Evolutionary conservation across 2,888 invertebrate species (phyloP), one percentile per base, ranked within the genome.

Genomic region (Chrysina gloriosa): DNA sequence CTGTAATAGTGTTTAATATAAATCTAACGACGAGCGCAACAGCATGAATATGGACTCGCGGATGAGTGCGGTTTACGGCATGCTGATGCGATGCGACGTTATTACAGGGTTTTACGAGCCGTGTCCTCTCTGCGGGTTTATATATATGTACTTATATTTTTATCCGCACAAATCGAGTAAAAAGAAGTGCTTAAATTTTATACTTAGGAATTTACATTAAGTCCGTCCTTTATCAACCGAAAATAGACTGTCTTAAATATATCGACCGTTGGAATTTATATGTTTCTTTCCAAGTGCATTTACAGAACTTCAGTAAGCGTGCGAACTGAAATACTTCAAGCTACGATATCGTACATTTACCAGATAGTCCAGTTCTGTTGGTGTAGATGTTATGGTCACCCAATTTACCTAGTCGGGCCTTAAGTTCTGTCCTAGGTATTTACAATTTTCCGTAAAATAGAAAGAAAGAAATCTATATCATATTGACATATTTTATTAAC

Each of bases 111-210:
- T 58, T 58, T 58, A 39, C 58, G 58, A 58, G 39, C 39, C 39
- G 39, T 39, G 58, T 58, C 39, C 58, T 58, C 39, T 25, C 25
- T 3, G 39, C 25, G 14, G 14, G 39, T 11, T 36, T 25, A 25
- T 23, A 39, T 58, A 58, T 58, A n/a, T n/a, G n/a, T n/a, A 36
- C 36, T 45, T 65, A 54, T 65, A 65, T 65, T 65, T 65, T 65
- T 65, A 65, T 42, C 56, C 54, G 29, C 19, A 47, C 54, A 65
- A 65, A 65, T 65, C 31, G 42, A 65, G 56, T 45, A 65, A 65
- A 54, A 45, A 65, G 65, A 42, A 14, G 6, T 65, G 29, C 31
- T 45, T 65, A 23, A 45, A 54, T 56, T 64, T 48, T 48, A 39
- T 50, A 50, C 48, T 64, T 50, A 50, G 64, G 50, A 50, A 50